These are phyloP conservation scores for Cylloceria caligata DNA, from an alignment of 2,888 invertebrate species.

Conservation along the genomic window DNA sequence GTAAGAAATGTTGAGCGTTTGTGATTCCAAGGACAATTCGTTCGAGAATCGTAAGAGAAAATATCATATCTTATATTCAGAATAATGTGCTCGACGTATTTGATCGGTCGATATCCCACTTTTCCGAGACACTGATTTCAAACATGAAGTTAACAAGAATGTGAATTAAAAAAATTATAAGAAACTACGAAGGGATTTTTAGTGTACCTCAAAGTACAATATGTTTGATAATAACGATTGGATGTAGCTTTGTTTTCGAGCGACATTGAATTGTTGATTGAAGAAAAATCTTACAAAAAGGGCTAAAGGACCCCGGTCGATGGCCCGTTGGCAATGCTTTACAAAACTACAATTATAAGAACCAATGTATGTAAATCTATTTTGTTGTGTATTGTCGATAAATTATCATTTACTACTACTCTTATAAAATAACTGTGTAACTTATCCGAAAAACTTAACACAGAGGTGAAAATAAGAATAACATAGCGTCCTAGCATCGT, in stretches of 20 bases:
- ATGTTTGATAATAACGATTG: no score
- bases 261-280: no score
- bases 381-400: no score
- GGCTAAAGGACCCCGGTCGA: no score
- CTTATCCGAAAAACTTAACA: neutral
- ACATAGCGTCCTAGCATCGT: neutral
- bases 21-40: neutral
- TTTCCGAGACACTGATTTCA: neutral
- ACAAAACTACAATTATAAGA: no score
- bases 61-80: conserved; percentile 3
- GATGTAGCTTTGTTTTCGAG: no score
- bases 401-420: no score
- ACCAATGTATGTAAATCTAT: no score
- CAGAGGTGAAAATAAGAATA: neutral
- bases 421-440: no score
- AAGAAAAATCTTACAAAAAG: no score
- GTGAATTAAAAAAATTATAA: neutral
- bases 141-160: neutral
- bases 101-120: neutral
- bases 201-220: neutral
- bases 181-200: neutral
- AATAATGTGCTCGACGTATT: neutral
- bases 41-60: neutral
- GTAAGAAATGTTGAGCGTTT: neutral
- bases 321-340: no score